Base-by-base conservation (phyloP, 2,888 invertebrate species). In the Diadromus collaris region DNA sequence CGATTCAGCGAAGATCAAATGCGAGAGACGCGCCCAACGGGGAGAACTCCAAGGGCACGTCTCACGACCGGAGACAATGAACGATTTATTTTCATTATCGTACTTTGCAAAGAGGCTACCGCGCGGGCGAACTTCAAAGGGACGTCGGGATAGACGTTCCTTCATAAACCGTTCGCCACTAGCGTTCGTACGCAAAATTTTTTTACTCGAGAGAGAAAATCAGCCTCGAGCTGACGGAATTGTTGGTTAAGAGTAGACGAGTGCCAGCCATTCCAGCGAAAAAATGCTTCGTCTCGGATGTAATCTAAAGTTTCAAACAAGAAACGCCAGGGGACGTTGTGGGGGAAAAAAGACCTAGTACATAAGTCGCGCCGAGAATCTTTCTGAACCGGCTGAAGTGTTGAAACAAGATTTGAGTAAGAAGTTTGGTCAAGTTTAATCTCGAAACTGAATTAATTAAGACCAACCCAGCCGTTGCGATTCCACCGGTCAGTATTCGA, bases 41-140 rank as follows among this genome's bases (percentile, higher is more conserved):
- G 46, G 38, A 16, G 16, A 16, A 41, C 16, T 41, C 38, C 38
- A 16, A 41, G 38, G 16, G 38, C 38, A 16, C 38, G 2, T 16
- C 5, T 16, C 13, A 16, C 13, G 38, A 41, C 4, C 38, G 38
- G 63, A 61, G 75, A 79, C 71, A 71, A 54, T 68, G 78, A 76
- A 84, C 85, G 82, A 86, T 86, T 86, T 86, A 84, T 86, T 86
- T 85, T 82, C 85, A 83, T 85, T 86, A 86, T 77, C 73, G 73
- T 76, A 70, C 78, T 70, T 64, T 60, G 32, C 65, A 27, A 56
- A 16, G 56, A 65, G 21, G 51, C 74, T 60, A 81, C 6, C 80
- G 81, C 63, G 74, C 81, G 51, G 51, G 81, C 78, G 56, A 83
- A 82, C 81, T 81, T 83, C 79, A 61, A 81, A 81, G 82, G 54